These are phyloP conservation scores for Rana temporaria DNA, from an alignment of 2,113 vertebrate species.

Conservation along the genomic window DNA sequence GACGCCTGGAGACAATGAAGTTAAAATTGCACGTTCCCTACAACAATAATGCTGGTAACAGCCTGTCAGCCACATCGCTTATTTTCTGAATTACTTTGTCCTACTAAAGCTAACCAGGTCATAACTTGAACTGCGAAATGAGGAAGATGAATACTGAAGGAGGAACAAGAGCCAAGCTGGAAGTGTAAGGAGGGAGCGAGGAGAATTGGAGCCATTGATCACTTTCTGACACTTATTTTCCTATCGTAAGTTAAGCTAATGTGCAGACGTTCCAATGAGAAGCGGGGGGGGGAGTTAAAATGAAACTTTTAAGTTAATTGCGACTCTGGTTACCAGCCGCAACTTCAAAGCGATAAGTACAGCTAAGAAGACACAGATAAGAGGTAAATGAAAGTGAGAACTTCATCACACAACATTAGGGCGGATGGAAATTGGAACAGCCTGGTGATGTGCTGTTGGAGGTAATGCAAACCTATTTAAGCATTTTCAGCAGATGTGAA, in stretches of 20 bases:
- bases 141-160: slow-evolving; percentile 27
- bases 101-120: slow-evolving; percentile 31
- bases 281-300: slow-evolving; percentile 2
- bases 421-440: neutral
- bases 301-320: slow-evolving; percentile 41
- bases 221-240: slow-evolving; percentile 36
- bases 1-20: neutral
- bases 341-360: slow-evolving; percentile 13
- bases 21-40: neutral
- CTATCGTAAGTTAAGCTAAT: slow-evolving; percentile 39
- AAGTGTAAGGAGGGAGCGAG: neutral
- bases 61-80: slow-evolving; percentile 19
- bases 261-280: slow-evolving; percentile 17
- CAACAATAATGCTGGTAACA: slow-evolving; percentile 18
- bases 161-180: slow-evolving; percentile 6
- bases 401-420: slow-evolving; percentile 3
- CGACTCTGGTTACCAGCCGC: neutral
- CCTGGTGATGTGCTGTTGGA: neutral
- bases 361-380: slow-evolving; percentile 14
- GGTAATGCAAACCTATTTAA: neutral
- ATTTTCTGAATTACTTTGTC: slow-evolving; percentile 28
- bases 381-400: slow-evolving; percentile 12
- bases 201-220: slow-evolving; percentile 48
- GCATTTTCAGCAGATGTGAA: neutral
- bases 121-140: slow-evolving; percentile 6